phyloP scores from a whole-genome alignment of 2,797 vertebrate species.

The Myripristis murdjan region DNA sequence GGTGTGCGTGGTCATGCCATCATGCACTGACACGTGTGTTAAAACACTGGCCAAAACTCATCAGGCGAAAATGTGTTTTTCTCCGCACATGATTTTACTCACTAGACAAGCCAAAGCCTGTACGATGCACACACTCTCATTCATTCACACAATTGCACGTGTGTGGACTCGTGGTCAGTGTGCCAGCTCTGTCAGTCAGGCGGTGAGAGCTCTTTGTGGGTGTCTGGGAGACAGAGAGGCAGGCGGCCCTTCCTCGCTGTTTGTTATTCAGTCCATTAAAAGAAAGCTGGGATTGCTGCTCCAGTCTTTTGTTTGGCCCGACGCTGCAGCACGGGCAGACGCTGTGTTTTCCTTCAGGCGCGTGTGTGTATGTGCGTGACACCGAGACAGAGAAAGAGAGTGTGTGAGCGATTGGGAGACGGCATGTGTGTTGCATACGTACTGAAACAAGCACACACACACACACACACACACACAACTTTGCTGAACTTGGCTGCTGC shows the following conservation, averaged over 20 bases:
- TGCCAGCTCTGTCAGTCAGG: background rate
- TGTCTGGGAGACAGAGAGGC: constrained; percentile 9
- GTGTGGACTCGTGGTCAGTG: background rate
- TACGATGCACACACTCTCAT: constrained; percentile 12
- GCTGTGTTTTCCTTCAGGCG: constrained; percentile 49
- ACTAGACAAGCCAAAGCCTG: constrained; percentile 6
- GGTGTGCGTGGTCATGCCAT: constrained; percentile 2
- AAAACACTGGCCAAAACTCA: constrained; percentile 4
- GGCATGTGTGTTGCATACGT: constrained; percentile 34
- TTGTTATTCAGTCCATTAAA: constrained; percentile 55
- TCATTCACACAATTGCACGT: background rate
- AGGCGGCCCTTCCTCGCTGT: constrained; percentile 2
- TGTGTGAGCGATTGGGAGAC: constrained; percentile 19
- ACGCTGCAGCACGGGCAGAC: constrained; percentile 15
- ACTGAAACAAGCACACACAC: constrained; percentile 41
- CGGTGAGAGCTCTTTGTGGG: background rate
- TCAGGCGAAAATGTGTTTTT: background rate
- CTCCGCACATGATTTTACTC: background rate
- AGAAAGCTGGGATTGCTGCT: constrained; percentile 29
- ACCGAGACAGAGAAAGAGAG: too few relatives aligned
- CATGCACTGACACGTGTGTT: background rate
- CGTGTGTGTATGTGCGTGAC: constrained; percentile 31
- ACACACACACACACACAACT: constrained; percentile 35
- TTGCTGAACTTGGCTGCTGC: constrained; percentile 58
- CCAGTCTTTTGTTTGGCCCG: constrained; percentile 66